Base-by-base conservation (phyloP, 2,888 invertebrate genomes). In the Stomorhina lunata region DNA sequence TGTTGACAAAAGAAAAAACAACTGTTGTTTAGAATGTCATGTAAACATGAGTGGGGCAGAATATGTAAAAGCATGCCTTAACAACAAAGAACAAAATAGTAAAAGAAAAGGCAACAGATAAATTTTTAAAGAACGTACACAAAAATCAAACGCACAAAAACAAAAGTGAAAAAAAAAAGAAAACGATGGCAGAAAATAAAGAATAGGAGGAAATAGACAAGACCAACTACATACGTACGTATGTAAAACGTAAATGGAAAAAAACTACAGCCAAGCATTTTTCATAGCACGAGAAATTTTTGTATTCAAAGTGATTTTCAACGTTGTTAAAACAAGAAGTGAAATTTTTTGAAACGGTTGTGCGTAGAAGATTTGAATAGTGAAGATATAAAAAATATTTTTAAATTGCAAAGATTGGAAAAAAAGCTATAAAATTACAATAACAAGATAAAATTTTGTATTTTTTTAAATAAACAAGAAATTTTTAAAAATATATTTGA, bases 321-420 rank as follows among this genome's bases (percentile, higher is more conserved):
- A 66, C 69, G 65, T 57, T 50, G 78, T 34, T 57, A 48, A 79
- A 79, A 63, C 53, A 57, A 73, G 79, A 80, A 53, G 79, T 80
- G 72, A 72, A 57, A 37, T 32, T 72, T 17, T 43, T 79, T 1
- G 12, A 17, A 4, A 17, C 72, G 77, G 27, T 34, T 40, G 55
- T 25, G 37, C 55, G 20, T 55, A 40, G 27, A n/a, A 27, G 32
- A 65, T 50, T n/a, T 55, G 55, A 32, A 25, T 27, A 37, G 12
- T 48, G 12, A 22, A 34, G 27, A 34, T 15, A 48, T 12, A 22
- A 17, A n/a, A 50, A 29, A 63, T 34, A 17, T 32, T 12, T 59
- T 25, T 25, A 37, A 17, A 25, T 7, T 10, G n/a, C n/a, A n/a
- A n/a, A n/a, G n/a, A 1, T 50, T 50, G 22, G 10, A 50, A 50